These are phyloP conservation scores for Odontamblyopus lacepedii DNA, from an alignment of 2,797 vertebrate genomes.

Conservation along the genomic window DNA sequence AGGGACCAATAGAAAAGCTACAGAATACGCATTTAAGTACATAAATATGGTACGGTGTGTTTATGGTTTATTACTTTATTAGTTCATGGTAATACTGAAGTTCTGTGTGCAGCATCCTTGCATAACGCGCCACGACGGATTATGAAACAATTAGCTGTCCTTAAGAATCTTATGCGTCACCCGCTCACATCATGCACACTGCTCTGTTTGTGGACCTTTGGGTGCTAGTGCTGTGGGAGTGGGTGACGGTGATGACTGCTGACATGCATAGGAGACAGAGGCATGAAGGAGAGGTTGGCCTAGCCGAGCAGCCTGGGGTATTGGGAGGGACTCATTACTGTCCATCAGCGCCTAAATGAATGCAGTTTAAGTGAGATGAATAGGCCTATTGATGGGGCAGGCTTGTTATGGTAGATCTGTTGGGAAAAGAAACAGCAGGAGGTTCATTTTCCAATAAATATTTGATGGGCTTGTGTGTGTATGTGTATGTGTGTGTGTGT, in stretches of 20 bases:
- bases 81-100: background rate
- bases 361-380: slow-evolving; percentile 62
- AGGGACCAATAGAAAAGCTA: no score
- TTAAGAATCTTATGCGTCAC: slow-evolving; percentile 3
- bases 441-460: slow-evolving; percentile 66
- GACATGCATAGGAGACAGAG: slow-evolving; percentile 25
- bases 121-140: background rate
- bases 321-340: slow-evolving; percentile 61
- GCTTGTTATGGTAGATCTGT: slow-evolving; percentile 59
- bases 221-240: slow-evolving; percentile 12
- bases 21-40: no score
- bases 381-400: slow-evolving; percentile 49
- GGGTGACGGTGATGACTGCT: slow-evolving; percentile 36
- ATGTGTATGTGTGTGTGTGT: slow-evolving; percentile 15
- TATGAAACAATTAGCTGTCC: background rate
- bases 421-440: slow-evolving; percentile 39
- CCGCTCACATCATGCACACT: background rate
- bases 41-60: no score
- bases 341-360: slow-evolving; percentile 59
- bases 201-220: background rate
- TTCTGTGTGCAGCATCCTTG: background rate
- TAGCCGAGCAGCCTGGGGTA: slow-evolving; percentile 32
- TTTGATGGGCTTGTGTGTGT: slow-evolving; percentile 51
- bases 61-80: background rate
- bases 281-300: slow-evolving; percentile 41